These are phyloP conservation scores for Collichthys lucidus DNA, from an alignment of 2,113 vertebrate species.

Conservation along the genomic window DNA sequence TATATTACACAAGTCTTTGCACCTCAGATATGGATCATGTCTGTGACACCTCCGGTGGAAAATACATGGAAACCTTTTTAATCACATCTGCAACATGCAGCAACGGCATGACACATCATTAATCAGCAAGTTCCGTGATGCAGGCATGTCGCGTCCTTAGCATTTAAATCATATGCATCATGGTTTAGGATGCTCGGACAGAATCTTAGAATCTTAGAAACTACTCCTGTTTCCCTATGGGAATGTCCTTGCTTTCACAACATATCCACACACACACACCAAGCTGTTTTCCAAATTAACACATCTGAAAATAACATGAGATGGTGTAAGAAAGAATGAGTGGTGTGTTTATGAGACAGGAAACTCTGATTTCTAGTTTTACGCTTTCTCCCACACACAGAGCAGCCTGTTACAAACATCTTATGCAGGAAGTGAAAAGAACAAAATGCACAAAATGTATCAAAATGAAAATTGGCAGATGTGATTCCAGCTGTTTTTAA, in stretches of 20 bases:
- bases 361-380: conserved; percentile 36
- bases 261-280: conserved; percentile 1
- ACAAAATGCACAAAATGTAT: neutral
- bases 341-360: neutral
- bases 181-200: neutral
- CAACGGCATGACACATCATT: conserved; percentile 18
- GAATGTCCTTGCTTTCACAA: conserved; percentile 24
- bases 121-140: neutral
- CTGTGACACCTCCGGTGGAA: conserved; percentile 8
- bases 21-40: conserved; percentile 26
- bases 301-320: conserved; percentile 78
- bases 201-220: conserved; percentile 16
- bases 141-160: neutral
- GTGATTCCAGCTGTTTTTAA: neutral
- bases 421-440: neutral
- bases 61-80: neutral
- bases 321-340: conserved; percentile 41
- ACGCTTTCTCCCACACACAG: neutral
- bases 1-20: conserved; percentile 5
- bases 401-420: neutral
- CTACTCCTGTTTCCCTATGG: neutral
- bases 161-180: neutral
- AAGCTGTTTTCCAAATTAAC: conserved; percentile 73
- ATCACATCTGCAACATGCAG: conserved; percentile 9
- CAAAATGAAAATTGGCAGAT: neutral